These are phyloP conservation scores for Macrobrachium nipponense DNA, from an alignment of 1,140 invertebrate species.

Conservation along the genomic window DNA sequence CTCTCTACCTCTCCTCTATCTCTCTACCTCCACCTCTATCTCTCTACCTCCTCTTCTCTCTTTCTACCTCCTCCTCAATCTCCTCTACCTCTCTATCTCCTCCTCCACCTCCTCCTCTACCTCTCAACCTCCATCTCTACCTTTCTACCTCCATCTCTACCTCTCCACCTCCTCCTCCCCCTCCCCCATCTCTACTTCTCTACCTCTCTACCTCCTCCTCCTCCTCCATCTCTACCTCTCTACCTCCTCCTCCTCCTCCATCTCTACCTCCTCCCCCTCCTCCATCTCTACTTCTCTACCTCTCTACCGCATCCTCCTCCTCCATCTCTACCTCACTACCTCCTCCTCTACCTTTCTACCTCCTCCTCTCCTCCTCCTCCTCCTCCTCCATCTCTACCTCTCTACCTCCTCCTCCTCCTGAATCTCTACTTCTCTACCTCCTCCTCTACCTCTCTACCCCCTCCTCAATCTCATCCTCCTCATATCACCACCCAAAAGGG, in stretches of 20 bases:
- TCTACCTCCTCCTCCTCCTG: no score
- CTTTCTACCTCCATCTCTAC: slow-evolving; percentile 14
- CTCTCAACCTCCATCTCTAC: no score
- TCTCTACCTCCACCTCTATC: neutral
- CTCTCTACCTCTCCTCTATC: no score
- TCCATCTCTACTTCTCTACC: neutral
- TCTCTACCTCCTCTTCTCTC: neutral
- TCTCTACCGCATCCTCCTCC: neutral
- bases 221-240: neutral
- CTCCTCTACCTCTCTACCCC: no score
- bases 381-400: no score
- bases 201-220: neutral
- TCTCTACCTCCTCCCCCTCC: slow-evolving; percentile 7
- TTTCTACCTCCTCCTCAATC: neutral
- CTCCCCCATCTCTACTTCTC: neutral
- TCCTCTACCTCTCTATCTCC: neutral
- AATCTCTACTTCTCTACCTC: no score
- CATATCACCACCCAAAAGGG: no score
- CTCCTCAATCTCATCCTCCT: no score
- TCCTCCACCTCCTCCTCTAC: no score
- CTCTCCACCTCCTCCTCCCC: slow-evolving; percentile 24
- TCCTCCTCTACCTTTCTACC: no score
- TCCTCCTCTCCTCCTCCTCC: no score
- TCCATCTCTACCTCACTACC: no score
- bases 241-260: neutral